These are phyloP conservation scores for Pocillopora damicornis DNA, from an alignment of 64 coral and sea anemone species.

Conservation along the genomic window DNA sequence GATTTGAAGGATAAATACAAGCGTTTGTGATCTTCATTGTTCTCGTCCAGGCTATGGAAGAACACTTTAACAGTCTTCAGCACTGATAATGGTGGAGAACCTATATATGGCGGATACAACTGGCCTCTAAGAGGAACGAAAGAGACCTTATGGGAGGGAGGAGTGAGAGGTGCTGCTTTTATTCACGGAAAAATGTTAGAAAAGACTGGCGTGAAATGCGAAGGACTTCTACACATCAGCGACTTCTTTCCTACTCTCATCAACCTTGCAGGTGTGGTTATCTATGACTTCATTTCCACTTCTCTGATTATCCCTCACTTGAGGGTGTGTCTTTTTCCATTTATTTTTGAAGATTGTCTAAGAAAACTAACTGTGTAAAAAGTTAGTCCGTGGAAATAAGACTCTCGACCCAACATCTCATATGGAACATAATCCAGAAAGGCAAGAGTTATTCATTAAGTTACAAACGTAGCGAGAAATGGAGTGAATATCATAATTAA, in stretches of 20 bases:
- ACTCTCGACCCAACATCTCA: too few relatives aligned
- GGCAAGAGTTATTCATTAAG: too few relatives aligned
- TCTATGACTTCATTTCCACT: background rate
- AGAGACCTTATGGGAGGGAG: conserved; percentile 39
- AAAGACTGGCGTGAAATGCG: background rate
- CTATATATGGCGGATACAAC: background rate
- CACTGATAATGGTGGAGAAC: conserved; percentile 36
- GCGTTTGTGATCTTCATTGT: too few relatives aligned
- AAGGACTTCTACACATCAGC: conserved; percentile 6
- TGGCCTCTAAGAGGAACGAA: conserved; percentile 5
- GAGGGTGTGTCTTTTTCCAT: too few relatives aligned
- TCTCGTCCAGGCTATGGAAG: conserved; percentile 17
- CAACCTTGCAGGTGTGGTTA: conserved; percentile 8
- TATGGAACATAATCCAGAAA: too few relatives aligned
- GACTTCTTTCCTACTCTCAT: background rate
- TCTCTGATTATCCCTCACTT: too few relatives aligned
- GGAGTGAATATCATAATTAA: too few relatives aligned
- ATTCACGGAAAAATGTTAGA: background rate
- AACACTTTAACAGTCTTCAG: conserved; percentile 34
- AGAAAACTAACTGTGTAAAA: too few relatives aligned
- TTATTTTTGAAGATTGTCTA: too few relatives aligned
- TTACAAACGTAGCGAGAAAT: too few relatives aligned
- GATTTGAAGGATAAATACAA: background rate
- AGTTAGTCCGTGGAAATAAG: too few relatives aligned
- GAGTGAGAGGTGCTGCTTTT: conserved; percentile 12